Base-by-base conservation (phyloP, 2,888 invertebrate species). In the Pediacus dermestoides region DNA sequence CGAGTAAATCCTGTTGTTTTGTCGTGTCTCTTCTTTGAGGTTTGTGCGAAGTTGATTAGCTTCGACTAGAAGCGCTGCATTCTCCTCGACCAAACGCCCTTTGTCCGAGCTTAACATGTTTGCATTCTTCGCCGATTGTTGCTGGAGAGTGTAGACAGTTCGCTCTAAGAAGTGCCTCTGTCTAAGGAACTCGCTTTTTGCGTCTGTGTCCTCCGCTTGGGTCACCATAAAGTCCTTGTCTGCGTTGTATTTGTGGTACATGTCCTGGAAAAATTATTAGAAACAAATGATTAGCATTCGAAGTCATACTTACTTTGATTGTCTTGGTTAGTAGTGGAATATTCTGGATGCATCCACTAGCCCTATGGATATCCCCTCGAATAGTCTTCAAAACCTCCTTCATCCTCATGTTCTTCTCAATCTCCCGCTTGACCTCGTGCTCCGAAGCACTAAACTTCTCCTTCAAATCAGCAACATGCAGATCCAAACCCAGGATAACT, bases 111-210 rank as follows among this genome's bases (percentile, higher is more conserved):
- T 67, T 13, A 61, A 52, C 22, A 57, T 52, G 12, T 60, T 57
- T 1, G 60, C 59, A 34, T 60, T 58, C 45, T 66, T 67, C 4
- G 58, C 51, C 4, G 64, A 63, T 47, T 66, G 64, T 49, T 69
- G 65, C 39, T 75, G 71, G 9, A 79, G 62, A 1, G 74, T 74
- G 4, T 70, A 68, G 1, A 83, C 74, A 1, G 80, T 78, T 34
- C 74, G 68, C 60, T 92, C 92, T 16, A 93, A 74, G 61, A 90
- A 87, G 46, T 85, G 85, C 21, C 90, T 74, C 61, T 93, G 92
- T 1, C 88, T 75, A 49, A 84, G 74, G 57, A 88, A 85, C 66
- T 88, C 88, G 12, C 78, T 76, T 12, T 82, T 80, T 0, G 82
- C 82, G 48, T 85, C 82, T n/a, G 78, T 75, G 44, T 86, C 85